phyloP scores from a whole-genome alignment of 2,113 vertebrate genomes.

The Pseudopipra pipra region DNA sequence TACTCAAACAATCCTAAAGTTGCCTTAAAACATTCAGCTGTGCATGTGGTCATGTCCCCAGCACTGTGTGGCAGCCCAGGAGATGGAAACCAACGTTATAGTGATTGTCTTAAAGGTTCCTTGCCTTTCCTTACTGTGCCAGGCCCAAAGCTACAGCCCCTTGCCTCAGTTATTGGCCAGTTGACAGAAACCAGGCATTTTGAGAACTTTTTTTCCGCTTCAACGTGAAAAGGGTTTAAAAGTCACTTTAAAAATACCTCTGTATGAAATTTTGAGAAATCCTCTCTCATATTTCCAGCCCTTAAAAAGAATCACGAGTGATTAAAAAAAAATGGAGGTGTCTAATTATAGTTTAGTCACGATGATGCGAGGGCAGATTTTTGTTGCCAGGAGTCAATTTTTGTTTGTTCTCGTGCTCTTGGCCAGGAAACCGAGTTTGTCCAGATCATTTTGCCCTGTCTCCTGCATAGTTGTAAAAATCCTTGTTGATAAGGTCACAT shows the following conservation, averaged over 20 bases:
- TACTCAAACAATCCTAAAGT: not conserved
- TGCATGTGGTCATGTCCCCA: not conserved
- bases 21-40: not conserved
- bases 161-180: not conserved
- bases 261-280: not conserved
- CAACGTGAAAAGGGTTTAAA: not conserved
- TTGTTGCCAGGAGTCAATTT: not conserved
- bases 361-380: not conserved
- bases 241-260: not conserved
- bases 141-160: not conserved
- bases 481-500: not conserved
- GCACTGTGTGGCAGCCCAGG: fast-evolving
- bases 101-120: not conserved
- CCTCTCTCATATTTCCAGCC: not conserved
- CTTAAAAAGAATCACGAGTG: not conserved
- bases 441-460: not conserved
- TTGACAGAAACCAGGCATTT: not conserved
- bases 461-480: not conserved
- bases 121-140: not conserved
- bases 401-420: not conserved
- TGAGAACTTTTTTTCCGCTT: not conserved
- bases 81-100: not conserved
- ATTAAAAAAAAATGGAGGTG: not conserved
- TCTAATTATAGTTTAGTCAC: not conserved
- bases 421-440: not conserved